Conservation (phyloP, 1,140 invertebrate genomes). For the Chymomyza costata region DNA sequence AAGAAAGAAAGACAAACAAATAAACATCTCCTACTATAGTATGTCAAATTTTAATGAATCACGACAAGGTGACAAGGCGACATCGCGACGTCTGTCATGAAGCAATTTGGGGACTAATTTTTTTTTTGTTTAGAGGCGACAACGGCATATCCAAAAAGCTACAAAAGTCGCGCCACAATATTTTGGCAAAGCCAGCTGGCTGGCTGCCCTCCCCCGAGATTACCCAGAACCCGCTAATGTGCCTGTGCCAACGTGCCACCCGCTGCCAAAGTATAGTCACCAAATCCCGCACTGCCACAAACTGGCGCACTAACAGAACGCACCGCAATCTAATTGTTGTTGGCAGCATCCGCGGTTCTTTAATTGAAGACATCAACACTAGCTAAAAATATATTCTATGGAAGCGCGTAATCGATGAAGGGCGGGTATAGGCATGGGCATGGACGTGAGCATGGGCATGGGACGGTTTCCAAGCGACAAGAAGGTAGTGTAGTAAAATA, state of each 20-base stretch:
- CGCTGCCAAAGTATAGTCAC: not conserved
- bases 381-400: slow-evolving; percentile 56
- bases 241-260: slow-evolving; percentile 54
- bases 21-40: no score
- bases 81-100: no score
- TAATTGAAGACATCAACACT: slow-evolving; percentile 72
- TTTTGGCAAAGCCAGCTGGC: no score
- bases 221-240: slow-evolving; percentile 10
- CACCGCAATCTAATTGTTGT: slow-evolving; percentile 68
- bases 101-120: no score
- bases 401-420: slow-evolving; percentile 42
- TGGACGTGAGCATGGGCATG: slow-evolving; percentile 13
- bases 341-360: slow-evolving; percentile 68
- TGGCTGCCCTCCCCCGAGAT: slow-evolving; percentile 20
- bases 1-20: no score
- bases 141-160: no score
- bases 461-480: not conserved
- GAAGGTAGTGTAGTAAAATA: slow-evolving; percentile 9
- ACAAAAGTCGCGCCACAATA: no score
- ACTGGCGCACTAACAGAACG: slow-evolving; percentile 56
- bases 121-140: no score
- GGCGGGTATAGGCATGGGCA: slow-evolving; percentile 28
- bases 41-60: no score
- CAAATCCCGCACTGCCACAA: slow-evolving; percentile 24
- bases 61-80: no score